Evolutionary conservation across 2,113 vertebrate species (phyloP).

Genomic region (Rattus norvegicus): GRCr8 NC_086037.1:45023501-45024000

Average conservation of each 20-base stretch:
- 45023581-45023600: constrained; percentile 50
- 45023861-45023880: not conserved
- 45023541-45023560: not conserved
- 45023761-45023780: not conserved
- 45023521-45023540: not conserved
- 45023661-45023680: not conserved
- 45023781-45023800: not conserved
- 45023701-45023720: constrained; percentile 19
- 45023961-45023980: constrained; percentile 28
- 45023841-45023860: constrained; percentile 29
- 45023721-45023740: constrained; percentile 19
- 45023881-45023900: not conserved
- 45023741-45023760: constrained; percentile 57
- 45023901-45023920: constrained; percentile 60
- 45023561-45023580: constrained; percentile 22
- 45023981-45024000: not conserved
- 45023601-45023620: not conserved
- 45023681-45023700: not conserved
- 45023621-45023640: not conserved
- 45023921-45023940: constrained; percentile 62
- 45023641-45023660: not conserved
- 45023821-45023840: not conserved
- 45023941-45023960: constrained; percentile 60
- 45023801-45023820: not conserved
- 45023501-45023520: constrained; percentile 40